Base-by-base conservation (phyloP, 2,797 vertebrate genomes). In the Silurus aristotelis region DNA sequence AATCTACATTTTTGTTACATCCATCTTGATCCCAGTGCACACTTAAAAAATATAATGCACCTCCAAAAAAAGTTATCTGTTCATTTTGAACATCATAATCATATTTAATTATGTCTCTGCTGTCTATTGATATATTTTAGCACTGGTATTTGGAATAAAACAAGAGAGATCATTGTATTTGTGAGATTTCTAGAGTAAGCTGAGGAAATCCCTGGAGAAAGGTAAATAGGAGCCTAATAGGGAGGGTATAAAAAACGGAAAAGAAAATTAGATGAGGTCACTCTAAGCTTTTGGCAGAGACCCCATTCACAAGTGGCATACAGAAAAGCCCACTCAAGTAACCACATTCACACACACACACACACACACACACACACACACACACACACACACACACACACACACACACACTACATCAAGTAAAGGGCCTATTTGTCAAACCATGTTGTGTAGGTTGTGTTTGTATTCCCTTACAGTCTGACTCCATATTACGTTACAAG, bases 231-330 rank as follows among this genome's bases (percentile, higher is more conserved):
- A 86, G 84, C 82, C 89, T 91, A 83, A 90, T 87, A 92, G 90
- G 90, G 92, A 90, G 72, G 89, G 87, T 88, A 79, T 63, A 89
- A 90, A 76, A 87, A 83, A 89, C 88, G 92, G 92, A 93, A 63
- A 76, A 89, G 85, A 88, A 87, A 87, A 91, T 83, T 75, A 75
- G 83, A 91, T 93, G 92, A 92, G 89, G 89, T 94, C 92, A 94
- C 90, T 88, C 92, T 89, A 93, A 93, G 90, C 86, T 88, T 88
- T 92, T 93, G 92, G 91, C 90, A 90, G 83, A 85, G 84, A 87
- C 84, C 82, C 79, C 83, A 80, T 84, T 79, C 38, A 19, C 89
- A 87, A 87, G 90, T 91, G 90, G 91, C 89, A 89, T 79, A 70
- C 71, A 70, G 86, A 83, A 84, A 75, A 81, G 78, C 6, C 31